Evolutionary conservation across 2,113 vertebrate species (phyloP), one percentile per base, ranked within the genome.

Genomic region (Pampusana beccarii): DNA sequence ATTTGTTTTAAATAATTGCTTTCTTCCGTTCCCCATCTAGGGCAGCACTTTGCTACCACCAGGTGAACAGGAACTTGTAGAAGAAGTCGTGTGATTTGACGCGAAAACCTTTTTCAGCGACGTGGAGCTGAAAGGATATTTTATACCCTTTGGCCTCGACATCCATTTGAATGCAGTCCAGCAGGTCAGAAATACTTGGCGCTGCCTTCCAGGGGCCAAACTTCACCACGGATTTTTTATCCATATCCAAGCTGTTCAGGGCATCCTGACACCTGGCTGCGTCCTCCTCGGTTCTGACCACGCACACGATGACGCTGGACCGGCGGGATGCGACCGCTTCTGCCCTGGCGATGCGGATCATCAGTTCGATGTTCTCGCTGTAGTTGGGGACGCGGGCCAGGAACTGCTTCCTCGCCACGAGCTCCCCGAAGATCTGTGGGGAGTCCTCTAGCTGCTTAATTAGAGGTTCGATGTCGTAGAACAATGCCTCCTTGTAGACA

Each of bases 141-240:
- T 89, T 96, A 89, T 99, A 99, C 36, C 99, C 99, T 93, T 97
- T 98, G n/a, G 88, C 97, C 83, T 98, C 97, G 3, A 99, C 96
- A 93, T 99, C 99, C 98, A 97, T 98, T 80, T 97, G 97, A 44
- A 99, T 97, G 64, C 99, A 99, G 95, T 99, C 98, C 94, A 99
- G 95, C 60, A 99, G 97, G 72, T 99, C 99, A 3, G 67, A 18
- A 20, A 97, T 97, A 13, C 86, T 80, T 0, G 98, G 98, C 0
- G 93, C 72, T 3, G 98, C 98, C 36, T 98, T 99, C 99, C 99
- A 99, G 4, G 99, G 99, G 4, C 99, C 99, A 7, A 99, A 99
- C 10, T 98, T 99, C 95, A 99, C 99, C 75, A 99, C 98, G 0
- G 99, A 99, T 56, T 98, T 98, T 93, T 98, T 98, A 16, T 97